Evolutionary conservation across 2,797 vertebrate genomes (phyloP), one percentile per base, ranked within the genome.

Genomic region (Poeciliopsis presidionis): DNA sequence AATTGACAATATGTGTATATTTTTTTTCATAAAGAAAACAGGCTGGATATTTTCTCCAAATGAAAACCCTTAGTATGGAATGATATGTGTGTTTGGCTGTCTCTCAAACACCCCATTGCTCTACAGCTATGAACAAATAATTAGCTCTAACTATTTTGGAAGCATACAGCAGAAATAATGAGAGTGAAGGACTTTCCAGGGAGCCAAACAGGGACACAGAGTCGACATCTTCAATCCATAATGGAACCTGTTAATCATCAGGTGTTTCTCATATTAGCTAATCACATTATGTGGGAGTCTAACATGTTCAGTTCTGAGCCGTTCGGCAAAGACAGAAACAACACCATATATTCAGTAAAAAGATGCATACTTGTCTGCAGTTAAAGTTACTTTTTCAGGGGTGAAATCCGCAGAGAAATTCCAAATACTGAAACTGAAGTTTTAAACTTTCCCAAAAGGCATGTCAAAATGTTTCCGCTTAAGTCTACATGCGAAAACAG

Each of bases 401-500:
- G 2, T 2, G 13, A 73, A 67, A 39, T 39, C 14, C 39, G 49
- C 72, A 73, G 9, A 25, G 30, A 73, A 5, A 73, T 39, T 73
- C 12, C 20, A 72, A 53, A 18, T 12, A 25, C 12, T 7, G 9
- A 33, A 20, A 45, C n/a, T 22, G 12, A 41, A 39, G 7, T 41
- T 55, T 53, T 7, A 39, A 49, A 33, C 51, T 22, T 73, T 20
- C 45, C 9, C 9, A 8, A 70, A 22, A 13, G 3, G 36, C 9
- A 9, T 22, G 61, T 76, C 69, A 74, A 79, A 57, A 46, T 49
- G 20, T 78, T 61, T 41, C 22, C 7, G 36, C 22, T 74, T 63
- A 72, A 73, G 41, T 43, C 22, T 69, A 25, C 65, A 69, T 69
- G 22, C 22, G 25, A 28, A 69, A 14, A 69, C 41, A n/a, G 12